Conservation (phyloP, 1,140 invertebrate genomes). For the Vollenhovia emeryi region DNA sequence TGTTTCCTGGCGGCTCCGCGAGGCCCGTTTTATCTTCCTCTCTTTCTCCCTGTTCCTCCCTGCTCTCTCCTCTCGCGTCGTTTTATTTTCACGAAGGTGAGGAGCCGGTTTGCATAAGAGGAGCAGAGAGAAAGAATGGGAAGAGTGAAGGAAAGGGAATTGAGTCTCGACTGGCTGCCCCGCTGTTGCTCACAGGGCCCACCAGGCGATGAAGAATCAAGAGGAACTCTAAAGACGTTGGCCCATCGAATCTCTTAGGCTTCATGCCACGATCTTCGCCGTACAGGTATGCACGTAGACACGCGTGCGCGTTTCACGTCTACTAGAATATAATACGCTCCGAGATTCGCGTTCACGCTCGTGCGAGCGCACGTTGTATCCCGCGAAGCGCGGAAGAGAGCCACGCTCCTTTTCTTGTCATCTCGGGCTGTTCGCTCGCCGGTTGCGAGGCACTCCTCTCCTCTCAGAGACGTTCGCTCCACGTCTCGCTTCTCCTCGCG, state of each 20-base stretch:
- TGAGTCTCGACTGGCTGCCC: slow-evolving; percentile 30
- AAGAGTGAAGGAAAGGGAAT: slow-evolving; percentile 45
- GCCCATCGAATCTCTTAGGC: slow-evolving; percentile 8
- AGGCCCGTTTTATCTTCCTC: slow-evolving; percentile 46
- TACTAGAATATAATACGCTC: neutral
- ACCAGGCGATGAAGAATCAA: slow-evolving; percentile 41
- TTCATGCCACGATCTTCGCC: neutral
- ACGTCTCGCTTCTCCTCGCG: slow-evolving; percentile 34
- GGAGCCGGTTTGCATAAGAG: slow-evolving; percentile 74
- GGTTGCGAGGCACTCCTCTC: neutral
- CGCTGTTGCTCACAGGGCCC: slow-evolving; percentile 60
- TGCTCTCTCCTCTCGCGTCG: slow-evolving; percentile 55
- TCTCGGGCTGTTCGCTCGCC: slow-evolving; percentile 38
- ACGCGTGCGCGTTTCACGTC: slow-evolving; percentile 9
- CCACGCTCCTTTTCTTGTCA: slow-evolving; percentile 57
- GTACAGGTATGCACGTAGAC: neutral
- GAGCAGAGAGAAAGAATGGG: slow-evolving; percentile 37
- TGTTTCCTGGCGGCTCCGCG: slow-evolving; percentile 75
- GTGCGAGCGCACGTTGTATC: slow-evolving; percentile 49
- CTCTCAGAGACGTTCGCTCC: neutral
- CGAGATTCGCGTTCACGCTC: slow-evolving; percentile 48
- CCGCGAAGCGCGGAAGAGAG: slow-evolving; percentile 33
- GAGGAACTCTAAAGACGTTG: slow-evolving; percentile 3
- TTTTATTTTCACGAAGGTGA: slow-evolving; percentile 70
- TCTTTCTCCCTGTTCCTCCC: slow-evolving; percentile 1